These are phyloP conservation scores for Embiotoca jacksoni DNA, from an alignment of 2,113 vertebrate species.

Conservation along the genomic window DNA sequence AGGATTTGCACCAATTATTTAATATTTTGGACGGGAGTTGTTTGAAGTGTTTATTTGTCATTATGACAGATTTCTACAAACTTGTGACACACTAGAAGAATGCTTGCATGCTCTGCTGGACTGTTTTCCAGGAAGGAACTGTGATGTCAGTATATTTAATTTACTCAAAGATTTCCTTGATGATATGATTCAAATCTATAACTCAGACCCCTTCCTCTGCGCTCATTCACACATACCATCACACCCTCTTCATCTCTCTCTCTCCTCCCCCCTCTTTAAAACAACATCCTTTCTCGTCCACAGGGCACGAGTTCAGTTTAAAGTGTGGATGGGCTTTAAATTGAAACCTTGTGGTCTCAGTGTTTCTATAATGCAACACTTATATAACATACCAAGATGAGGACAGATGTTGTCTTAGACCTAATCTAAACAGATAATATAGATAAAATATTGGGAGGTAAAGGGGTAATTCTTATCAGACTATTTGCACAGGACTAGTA, in stretches of 20 bases:
- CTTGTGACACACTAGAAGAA: background rate
- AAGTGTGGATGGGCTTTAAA: constrained; percentile 41
- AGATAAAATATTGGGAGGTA: constrained; percentile 22
- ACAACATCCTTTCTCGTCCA: constrained; percentile 22
- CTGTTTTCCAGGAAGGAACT: background rate
- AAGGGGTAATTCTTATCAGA: constrained; percentile 11
- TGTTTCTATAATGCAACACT: constrained; percentile 10
- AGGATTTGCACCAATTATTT: background rate
- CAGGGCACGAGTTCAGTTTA: constrained; percentile 1
- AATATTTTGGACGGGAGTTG: constrained; percentile 10
- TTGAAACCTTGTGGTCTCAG: constrained; percentile 45
- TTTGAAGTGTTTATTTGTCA: background rate
- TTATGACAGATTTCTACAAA: constrained; percentile 9
- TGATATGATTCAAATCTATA: background rate
- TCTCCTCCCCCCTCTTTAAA: constrained; percentile 17
- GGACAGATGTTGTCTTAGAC: background rate
- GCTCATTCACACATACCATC: constrained; percentile 6
- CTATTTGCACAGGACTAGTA: constrained; percentile 28
- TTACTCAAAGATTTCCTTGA: background rate
- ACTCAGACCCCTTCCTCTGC: constrained; percentile 3
- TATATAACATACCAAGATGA: constrained; percentile 14
- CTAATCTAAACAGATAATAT: constrained; percentile 30
- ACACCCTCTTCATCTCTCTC: constrained; percentile 2
- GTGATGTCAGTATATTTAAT: background rate
- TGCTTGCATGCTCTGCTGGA: background rate